A percentile compares a stretch with the other conserved stretches of the same genome.
Conservation (phyloP, 2,113 vertebrate genomes). For the Apodemus sylvaticus region DNA sequence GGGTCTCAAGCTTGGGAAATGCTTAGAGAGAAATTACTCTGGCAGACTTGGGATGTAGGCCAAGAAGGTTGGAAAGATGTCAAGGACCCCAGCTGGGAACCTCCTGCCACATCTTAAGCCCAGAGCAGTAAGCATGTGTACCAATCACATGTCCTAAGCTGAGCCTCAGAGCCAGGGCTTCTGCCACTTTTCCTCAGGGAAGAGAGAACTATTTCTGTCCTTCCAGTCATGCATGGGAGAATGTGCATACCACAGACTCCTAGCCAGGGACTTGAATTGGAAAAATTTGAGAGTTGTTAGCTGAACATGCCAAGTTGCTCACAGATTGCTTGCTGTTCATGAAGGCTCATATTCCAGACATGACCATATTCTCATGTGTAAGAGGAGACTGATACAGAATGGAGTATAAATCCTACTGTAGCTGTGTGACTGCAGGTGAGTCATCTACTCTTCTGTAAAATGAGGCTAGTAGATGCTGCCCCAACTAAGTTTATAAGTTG, state of each 20-base stretch:
- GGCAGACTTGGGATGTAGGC: conserved; percentile 44
- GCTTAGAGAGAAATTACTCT: conserved; percentile 36
- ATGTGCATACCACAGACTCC: conserved; percentile 41
- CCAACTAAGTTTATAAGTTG: conserved; percentile 7
- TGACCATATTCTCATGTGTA: background rate
- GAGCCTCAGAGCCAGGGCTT: conserved; percentile 48
- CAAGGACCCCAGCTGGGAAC: conserved; percentile 65
- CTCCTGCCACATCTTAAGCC: conserved; percentile 50
- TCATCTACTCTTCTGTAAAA: conserved; percentile 41
- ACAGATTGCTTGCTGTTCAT: conserved; percentile 6
- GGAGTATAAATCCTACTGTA: background rate
- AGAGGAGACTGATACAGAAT: background rate
- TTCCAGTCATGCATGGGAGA: conserved; percentile 59
- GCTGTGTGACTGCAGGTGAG: background rate
- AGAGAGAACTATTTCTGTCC: conserved; percentile 67
- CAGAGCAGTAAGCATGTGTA: conserved; percentile 61
- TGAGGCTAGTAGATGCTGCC: background rate
- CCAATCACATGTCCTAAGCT: conserved; percentile 50
- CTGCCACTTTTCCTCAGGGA: conserved; percentile 56
- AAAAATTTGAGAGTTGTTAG: conserved; percentile 36
- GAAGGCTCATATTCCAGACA: background rate
- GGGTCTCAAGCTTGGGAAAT: conserved; percentile 33
- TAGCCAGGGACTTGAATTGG: conserved; percentile 45
- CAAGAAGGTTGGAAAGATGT: conserved; percentile 63
- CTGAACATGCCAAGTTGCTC: conserved; percentile 33